Base-by-base conservation (phyloP, 2,888 invertebrate genomes). In the Coronaproctus castanopsis region DNA sequence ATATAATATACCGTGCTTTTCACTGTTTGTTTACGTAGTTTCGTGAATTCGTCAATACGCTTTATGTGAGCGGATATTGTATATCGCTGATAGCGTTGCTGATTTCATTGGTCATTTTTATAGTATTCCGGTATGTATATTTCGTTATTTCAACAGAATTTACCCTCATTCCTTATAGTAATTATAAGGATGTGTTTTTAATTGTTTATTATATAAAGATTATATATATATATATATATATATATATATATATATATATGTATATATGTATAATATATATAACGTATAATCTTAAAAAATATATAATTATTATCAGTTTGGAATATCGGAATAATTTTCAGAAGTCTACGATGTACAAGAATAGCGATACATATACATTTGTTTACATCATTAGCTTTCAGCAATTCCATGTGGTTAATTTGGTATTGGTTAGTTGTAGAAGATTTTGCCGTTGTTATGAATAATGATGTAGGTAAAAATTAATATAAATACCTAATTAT, bases 1-100 rank as follows among this genome's bases (percentile, higher is more conserved):
- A n/a, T n/a, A n/a, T n/a, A n/a, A n/a, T n/a, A n/a, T n/a, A n/a
- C n/a, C n/a, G n/a, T n/a, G n/a, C n/a, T n/a, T n/a, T n/a, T n/a
- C n/a, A n/a, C n/a, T n/a, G n/a, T n/a, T n/a, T n/a, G n/a, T n/a
- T n/a, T n/a, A n/a, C n/a, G n/a, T 75, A 85, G 85, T 82, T 83
- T 67, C 77, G 81, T 24, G 77, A 79, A 64, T 77, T 77, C 3
- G 86, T 87, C 0, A 76, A 86, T 57, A 78, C 79, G 18, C 72
- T 93, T 70, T 93, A 93, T 73, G 81, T 84, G 64, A 72, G 77
- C 57, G 93, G 93, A 1, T 79, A 90, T 54, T 82, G 81, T 60
- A 69, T 86, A 8, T 92, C 92, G 0, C 74, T 90, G 18, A 70
- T 86, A 18, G 82, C 87, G 0, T 74, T 92, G 48, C 69, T 84